Evolutionary conservation across 53 echinoderm and acorn worm species (phyloP).

Genomic region (Antedon mediterranea): DNA sequence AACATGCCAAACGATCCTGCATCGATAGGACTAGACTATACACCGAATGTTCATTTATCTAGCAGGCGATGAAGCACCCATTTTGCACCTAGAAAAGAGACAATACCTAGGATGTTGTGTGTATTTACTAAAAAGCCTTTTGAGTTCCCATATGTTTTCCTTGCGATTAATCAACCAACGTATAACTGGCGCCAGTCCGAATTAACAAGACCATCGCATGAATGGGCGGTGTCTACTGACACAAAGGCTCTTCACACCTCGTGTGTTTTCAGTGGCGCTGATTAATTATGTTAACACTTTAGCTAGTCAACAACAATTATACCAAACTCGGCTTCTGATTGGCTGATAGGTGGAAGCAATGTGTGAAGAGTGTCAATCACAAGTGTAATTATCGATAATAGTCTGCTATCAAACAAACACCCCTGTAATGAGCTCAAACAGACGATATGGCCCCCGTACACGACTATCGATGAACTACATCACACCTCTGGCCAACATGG

Average conservation of each 20-base stretch:
- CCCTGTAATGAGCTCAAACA: conserved; percentile 31
- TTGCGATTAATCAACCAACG: conserved; percentile 59
- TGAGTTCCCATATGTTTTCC: conserved; percentile 46
- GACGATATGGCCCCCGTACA: neutral
- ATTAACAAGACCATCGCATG: conserved; percentile 45
- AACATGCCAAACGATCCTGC: no score
- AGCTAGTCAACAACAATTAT: conserved; percentile 98
- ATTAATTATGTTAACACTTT: conserved; percentile 99
- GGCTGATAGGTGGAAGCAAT: conserved; percentile 34
- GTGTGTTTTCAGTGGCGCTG: conserved; percentile 88
- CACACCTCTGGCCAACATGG: neutral
- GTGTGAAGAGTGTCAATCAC: conserved; percentile 57
- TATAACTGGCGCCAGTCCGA: conserved; percentile 68
- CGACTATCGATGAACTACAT: neutral
- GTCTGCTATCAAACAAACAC: conserved; percentile 31
- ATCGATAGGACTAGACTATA: no score
- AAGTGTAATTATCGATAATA: conserved; percentile 51
- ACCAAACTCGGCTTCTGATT: conserved; percentile 43
- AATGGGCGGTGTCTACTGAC: conserved; percentile 55
- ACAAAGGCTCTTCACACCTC: conserved; percentile 93
- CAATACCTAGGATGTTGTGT: neutral
- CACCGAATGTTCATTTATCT: neutral
- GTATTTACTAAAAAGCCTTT: conserved; percentile 1
- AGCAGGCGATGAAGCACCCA: neutral
- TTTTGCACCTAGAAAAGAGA: neutral